Percentiles rank a stretch among this genome's conserved stretches.
Conservation (phyloP, 2,797 vertebrate genomes). For the Periparus ater region DNA sequence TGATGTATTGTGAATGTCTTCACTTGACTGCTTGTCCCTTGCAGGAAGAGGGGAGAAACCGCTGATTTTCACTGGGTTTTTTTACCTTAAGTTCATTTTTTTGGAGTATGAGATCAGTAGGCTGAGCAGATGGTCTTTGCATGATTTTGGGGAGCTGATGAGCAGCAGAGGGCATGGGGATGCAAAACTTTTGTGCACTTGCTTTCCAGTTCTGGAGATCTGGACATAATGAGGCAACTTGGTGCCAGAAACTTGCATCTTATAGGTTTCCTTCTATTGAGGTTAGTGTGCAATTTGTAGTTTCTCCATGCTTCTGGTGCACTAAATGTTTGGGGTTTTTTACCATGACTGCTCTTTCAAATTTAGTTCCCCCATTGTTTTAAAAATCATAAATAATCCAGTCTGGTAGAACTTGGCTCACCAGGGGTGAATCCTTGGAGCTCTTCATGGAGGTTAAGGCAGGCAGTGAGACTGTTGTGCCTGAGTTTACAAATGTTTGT, state of each 20-base stretch:
- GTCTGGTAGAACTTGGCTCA: not conserved
- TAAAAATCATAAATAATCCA: not conserved
- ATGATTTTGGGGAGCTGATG: conserved; percentile 28
- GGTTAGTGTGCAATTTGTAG: conserved; percentile 30
- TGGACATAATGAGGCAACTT: conserved; percentile 59
- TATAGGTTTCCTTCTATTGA: conserved; percentile 62
- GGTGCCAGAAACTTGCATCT: conserved; percentile 49
- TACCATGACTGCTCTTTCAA: conserved; percentile 14
- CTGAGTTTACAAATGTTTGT: not conserved
- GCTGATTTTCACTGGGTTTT: not conserved
- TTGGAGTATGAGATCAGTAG: not conserved
- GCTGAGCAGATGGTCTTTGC: conserved; percentile 15
- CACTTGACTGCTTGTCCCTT: not conserved
- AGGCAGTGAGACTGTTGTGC: conserved; percentile 9
- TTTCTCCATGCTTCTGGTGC: conserved; percentile 42
- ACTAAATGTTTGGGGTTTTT: conserved; percentile 21
- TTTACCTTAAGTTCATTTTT: not conserved
- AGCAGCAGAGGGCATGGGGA: conserved; percentile 22
- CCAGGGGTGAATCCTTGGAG: not conserved
- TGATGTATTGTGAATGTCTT: not conserved
- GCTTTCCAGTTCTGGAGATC: conserved; percentile 48
- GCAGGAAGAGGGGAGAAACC: not conserved
- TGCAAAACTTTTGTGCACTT: conserved; percentile 55
- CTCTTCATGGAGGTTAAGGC: not conserved
- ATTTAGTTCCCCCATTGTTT: not conserved